phyloP scores from a whole-genome alignment of 2,888 invertebrate species.

The Aquatica leii region DNA sequence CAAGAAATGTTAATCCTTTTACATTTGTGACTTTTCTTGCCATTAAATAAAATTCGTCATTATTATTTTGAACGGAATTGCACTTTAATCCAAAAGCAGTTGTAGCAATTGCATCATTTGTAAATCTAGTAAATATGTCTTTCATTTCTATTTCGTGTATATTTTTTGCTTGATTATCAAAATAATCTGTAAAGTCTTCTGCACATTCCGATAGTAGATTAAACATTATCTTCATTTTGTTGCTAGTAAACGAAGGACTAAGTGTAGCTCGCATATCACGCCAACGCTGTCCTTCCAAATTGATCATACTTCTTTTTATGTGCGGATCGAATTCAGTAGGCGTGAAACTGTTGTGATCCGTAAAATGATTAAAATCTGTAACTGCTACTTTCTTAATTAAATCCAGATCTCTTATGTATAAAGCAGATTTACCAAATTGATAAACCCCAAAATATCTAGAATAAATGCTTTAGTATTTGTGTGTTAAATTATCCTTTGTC shows the following conservation, averaged over 20 bases:
- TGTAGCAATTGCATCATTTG: conserved; percentile 2
- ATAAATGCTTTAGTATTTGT: no score
- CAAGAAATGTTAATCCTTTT: background rate
- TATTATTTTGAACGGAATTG: background rate
- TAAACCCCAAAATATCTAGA: conserved; percentile 9
- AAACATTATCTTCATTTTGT: conserved; percentile 26
- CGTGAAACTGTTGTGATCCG: background rate
- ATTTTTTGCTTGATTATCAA: conserved; percentile 39
- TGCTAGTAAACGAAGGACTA: conserved; percentile 31
- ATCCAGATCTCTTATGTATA: background rate
- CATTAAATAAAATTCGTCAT: conserved; percentile 2
- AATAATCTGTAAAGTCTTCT: no score
- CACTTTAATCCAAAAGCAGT: conserved; percentile 8
- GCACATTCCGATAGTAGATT: conserved; percentile 7
- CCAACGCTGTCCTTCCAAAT: background rate
- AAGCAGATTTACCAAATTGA: background rate
- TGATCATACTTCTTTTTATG: background rate
- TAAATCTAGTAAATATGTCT: conserved; percentile 43
- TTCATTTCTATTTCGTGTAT: background rate
- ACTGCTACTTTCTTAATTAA: conserved; percentile 16
- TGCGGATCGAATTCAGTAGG: background rate
- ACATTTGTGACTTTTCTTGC: conserved; percentile 7
- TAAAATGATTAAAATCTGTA: background rate
- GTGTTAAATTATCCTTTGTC: no score
- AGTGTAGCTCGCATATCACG: no score